phyloP scores from a whole-genome alignment of 2,888 invertebrate species.

The Campaea margaritaria region DNA sequence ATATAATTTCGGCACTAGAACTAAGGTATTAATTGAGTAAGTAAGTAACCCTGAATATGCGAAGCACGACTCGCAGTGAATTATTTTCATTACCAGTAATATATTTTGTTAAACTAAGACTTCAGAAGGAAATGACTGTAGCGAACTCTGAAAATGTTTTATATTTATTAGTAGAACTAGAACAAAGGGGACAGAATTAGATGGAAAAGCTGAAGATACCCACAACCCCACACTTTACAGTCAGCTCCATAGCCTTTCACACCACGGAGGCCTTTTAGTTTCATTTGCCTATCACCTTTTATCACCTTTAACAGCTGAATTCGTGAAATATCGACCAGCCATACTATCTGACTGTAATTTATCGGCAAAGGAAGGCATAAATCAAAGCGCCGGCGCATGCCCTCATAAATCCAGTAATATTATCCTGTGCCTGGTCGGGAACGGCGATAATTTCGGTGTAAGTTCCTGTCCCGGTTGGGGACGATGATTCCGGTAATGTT shows the following conservation, averaged over 20 bases:
- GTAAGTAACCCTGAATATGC: too few relatives aligned
- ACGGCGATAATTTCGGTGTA: conserved; percentile 40
- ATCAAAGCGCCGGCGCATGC: conserved; percentile 76
- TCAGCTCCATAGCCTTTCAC: background rate
- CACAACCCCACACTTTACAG: too few relatives aligned
- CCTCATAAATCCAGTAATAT: conserved; percentile 82
- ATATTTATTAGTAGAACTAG: too few relatives aligned
- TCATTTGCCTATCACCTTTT: conserved; percentile 17
- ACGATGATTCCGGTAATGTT: conserved; percentile 24
- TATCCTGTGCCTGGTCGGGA: conserved; percentile 45
- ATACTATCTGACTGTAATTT: conserved; percentile 22
- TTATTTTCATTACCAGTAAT: too few relatives aligned
- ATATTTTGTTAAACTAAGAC: too few relatives aligned
- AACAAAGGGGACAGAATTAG: too few relatives aligned
- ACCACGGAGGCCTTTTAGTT: background rate
- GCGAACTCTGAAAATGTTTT: too few relatives aligned
- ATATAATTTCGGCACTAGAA: too few relatives aligned
- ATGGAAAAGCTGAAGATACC: too few relatives aligned
- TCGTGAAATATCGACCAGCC: conserved; percentile 11
- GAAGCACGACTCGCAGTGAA: too few relatives aligned
- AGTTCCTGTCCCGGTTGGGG: conserved; percentile 27
- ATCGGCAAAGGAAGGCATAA: conserved; percentile 73
- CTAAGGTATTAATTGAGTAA: too few relatives aligned
- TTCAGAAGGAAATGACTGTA: too few relatives aligned
- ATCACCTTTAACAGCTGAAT: conserved; percentile 11